Evolutionary conservation across 2,113 vertebrate genomes (phyloP).

Genomic region (Pseudopodoces humilis): DNA sequence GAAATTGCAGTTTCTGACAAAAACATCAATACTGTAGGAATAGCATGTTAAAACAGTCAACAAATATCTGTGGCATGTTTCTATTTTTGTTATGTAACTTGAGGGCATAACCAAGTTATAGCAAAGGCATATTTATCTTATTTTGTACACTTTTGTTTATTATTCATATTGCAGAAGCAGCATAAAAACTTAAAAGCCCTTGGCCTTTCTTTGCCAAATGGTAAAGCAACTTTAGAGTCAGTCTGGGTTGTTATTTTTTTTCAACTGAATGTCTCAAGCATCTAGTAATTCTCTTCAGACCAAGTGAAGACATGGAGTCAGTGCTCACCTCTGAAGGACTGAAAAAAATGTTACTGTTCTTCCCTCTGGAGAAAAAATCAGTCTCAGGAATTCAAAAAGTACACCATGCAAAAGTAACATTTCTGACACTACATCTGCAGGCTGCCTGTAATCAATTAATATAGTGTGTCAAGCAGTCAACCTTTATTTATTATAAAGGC

Average conservation of each 20-base stretch:
- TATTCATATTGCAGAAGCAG: background rate
- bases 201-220: background rate
- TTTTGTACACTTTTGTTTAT: background rate
- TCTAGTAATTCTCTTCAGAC: conserved; percentile 33
- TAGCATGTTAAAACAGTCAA: background rate
- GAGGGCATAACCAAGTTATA: background rate
- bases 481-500: background rate
- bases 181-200: background rate
- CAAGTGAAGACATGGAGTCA: background rate
- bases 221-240: background rate
- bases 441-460: conserved; percentile 1
- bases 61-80: background rate
- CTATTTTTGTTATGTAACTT: background rate
- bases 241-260: background rate
- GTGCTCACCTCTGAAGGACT: background rate
- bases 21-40: background rate
- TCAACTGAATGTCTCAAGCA: background rate
- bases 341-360: background rate
- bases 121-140: background rate
- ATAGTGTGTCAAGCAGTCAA: background rate
- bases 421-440: background rate
- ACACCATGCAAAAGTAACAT: background rate
- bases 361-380: conserved; percentile 20
- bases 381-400: background rate
- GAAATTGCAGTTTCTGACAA: background rate